Evolutionary conservation across 2,113 vertebrate genomes (phyloP).

Genomic region (Burhinus bistriatus): DNA sequence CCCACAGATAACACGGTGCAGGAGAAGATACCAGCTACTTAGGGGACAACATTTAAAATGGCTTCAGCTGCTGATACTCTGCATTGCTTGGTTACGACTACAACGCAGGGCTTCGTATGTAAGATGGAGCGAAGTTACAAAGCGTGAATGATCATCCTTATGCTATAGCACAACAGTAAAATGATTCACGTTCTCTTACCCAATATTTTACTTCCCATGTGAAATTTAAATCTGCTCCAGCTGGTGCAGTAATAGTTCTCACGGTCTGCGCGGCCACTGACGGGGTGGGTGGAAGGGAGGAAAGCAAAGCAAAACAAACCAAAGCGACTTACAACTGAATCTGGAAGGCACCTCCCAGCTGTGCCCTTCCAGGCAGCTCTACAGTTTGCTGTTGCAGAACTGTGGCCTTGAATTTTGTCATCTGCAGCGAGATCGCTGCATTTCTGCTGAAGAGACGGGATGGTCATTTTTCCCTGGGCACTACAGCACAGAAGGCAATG

Average conservation of each 20-base stretch:
- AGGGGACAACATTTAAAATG: not conserved
- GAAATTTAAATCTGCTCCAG: constrained; percentile 1
- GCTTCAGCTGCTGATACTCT: not conserved
- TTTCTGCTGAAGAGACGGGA: not conserved
- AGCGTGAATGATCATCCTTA: not conserved
- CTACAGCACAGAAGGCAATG: not conserved
- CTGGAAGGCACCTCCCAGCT: not conserved
- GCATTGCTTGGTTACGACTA: not conserved
- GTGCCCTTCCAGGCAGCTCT: not conserved
- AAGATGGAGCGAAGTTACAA: not conserved
- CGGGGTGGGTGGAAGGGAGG: not conserved
- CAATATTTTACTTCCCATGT: not conserved
- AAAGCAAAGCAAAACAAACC: not conserved
- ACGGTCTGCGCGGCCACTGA: not conserved
- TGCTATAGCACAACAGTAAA: not conserved
- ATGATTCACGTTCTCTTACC: not conserved
- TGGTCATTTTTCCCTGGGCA: not conserved
- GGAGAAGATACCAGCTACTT: not conserved
- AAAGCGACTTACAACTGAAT: not conserved
- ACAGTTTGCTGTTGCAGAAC: not conserved
- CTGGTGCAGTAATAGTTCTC: not conserved
- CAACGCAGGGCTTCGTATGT: not conserved
- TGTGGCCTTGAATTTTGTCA: not conserved
- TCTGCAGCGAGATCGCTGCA: not conserved
- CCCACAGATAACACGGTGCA: not conserved